Evolutionary conservation across 2,113 vertebrate species (phyloP), one percentile per base, ranked within the genome.

Genomic region (Zapus hudsonius): DNA sequence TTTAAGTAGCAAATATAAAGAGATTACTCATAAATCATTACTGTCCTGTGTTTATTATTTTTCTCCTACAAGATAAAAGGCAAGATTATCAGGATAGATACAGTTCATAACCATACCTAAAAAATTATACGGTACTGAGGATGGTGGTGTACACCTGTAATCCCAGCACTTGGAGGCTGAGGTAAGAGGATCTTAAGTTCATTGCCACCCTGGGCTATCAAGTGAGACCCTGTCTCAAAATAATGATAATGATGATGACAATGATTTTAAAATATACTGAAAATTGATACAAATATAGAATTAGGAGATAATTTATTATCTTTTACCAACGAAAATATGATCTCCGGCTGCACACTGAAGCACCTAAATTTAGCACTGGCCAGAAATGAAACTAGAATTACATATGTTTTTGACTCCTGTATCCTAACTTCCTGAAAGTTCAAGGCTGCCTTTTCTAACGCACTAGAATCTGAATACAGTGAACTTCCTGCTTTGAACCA

Each of bases 291-390:
- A 40, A 87, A 78, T n/a, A n/a, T n/a, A n/a, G n/a, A n/a, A n/a
- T n/a, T 7, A 64, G 7, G 47, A 63, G 31, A 66, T 12, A 4
- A 81, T 72, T 70, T 87, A 31, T n/a, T 33, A 59, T 64, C n/a
- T 92, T 90, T 92, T 40, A 85, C 29, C 36, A 74, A 57, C 78
- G 31, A 90, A 92, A 78, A 27, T 2, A 67, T 29, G 87, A 1
- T 74, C 11, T 78, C 69, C 69, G 64, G 33, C 4, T 87, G 57
- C 31, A 38, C 89, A 81, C 57, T 69, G 44, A 17, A 81, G 87
- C 38, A 85, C 19, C 9, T 63, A 33, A 70, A 31, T 47, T 95
- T 91, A 69, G 44, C 73, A 42, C 10, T 42, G 11, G n/a, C 8
- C 47, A 93, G 19, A 78, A 75, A 88, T 19, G 75, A 87, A 94